Percentiles rank a stretch among this genome's conserved stretches.
phyloP scores from a whole-genome alignment of 2,888 invertebrate species.

The Polydrusus pterygomalis region DNA sequence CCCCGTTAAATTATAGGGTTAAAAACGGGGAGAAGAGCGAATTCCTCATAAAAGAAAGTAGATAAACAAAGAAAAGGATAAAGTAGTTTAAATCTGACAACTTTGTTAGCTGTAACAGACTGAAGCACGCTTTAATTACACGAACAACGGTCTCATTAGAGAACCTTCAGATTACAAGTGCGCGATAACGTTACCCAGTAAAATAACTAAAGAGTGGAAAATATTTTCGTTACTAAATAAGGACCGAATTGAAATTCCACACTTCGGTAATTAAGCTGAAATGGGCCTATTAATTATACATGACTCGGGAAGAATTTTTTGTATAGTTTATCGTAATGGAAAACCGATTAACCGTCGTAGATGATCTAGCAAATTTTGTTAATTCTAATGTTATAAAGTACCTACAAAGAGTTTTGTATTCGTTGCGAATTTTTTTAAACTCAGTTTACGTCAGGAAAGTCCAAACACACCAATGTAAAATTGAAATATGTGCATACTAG shows the following conservation, averaged over 20 bases:
- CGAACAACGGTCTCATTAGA: slow-evolving; percentile 67
- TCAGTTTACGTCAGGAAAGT: neutral
- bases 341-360: too few relatives aligned
- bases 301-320: too few relatives aligned
- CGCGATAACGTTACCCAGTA: slow-evolving; percentile 64
- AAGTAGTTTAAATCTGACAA: slow-evolving; percentile 66
- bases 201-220: slow-evolving; percentile 59
- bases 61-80: slow-evolving; percentile 61
- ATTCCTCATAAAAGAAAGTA: slow-evolving; percentile 55
- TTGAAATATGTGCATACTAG: slow-evolving; percentile 17
- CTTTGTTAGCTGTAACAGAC: slow-evolving; percentile 64
- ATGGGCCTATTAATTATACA: too few relatives aligned
- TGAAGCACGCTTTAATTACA: slow-evolving; percentile 66
- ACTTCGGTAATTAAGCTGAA: slow-evolving; percentile 57
- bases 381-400: too few relatives aligned
- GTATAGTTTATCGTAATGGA: too few relatives aligned
- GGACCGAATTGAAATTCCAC: slow-evolving; percentile 61
- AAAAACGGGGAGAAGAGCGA: slow-evolving; percentile 30
- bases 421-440: neutral
- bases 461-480: neutral
- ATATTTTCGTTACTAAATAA: slow-evolving; percentile 50
- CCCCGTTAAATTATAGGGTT: slow-evolving; percentile 36
- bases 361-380: too few relatives aligned
- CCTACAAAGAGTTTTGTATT: too few relatives aligned
- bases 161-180: slow-evolving; percentile 65